Evolutionary conservation across 92 coral and sea anemone genomes (phyloP).

Genomic region (Phenganax marumi): DNA sequence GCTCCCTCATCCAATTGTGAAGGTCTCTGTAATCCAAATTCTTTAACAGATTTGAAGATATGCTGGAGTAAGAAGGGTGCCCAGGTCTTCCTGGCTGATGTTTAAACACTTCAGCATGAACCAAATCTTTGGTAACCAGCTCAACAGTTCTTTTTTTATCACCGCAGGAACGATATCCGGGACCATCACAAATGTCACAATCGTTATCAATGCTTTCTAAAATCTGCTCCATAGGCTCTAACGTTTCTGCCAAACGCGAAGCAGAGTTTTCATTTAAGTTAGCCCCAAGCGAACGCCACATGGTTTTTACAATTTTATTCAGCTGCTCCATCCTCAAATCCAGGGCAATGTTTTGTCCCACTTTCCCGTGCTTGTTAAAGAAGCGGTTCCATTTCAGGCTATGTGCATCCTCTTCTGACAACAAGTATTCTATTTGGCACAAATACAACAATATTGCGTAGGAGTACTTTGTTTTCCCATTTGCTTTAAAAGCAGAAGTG

Average conservation of each 20-base stretch:
- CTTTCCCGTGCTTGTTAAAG: constrained; percentile 54
- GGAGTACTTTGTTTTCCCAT: constrained; percentile 54
- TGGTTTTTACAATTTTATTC: constrained; percentile 55
- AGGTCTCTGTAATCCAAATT: constrained; percentile 15
- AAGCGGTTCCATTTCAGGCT: constrained; percentile 57
- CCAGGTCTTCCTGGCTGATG: constrained; percentile 26
- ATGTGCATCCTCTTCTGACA: constrained; percentile 53
- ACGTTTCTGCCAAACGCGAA: constrained; percentile 46
- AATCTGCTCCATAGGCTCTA: constrained; percentile 51
- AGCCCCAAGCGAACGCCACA: constrained; percentile 60
- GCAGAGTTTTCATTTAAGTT: constrained; percentile 52
- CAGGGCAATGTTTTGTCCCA: constrained; percentile 50
- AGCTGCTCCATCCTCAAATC: constrained; percentile 63
- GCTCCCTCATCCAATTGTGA: constrained; percentile 26
- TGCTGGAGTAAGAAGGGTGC: constrained; percentile 16
- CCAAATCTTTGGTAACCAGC: constrained; percentile 24
- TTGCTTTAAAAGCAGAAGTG: constrained; percentile 55
- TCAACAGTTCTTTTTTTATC: constrained; percentile 28
- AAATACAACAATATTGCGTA: constrained; percentile 47
- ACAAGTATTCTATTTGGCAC: constrained; percentile 30
- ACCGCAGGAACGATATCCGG: constrained; percentile 32
- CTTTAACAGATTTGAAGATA: constrained; percentile 11
- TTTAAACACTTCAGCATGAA: constrained; percentile 11
- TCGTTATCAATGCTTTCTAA: constrained; percentile 34
- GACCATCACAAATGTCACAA: neutral